Evolutionary conservation across 2,888 invertebrate species (phyloP), one percentile per base, ranked within the genome.

Genomic region (Phalera bucephala): DNA sequence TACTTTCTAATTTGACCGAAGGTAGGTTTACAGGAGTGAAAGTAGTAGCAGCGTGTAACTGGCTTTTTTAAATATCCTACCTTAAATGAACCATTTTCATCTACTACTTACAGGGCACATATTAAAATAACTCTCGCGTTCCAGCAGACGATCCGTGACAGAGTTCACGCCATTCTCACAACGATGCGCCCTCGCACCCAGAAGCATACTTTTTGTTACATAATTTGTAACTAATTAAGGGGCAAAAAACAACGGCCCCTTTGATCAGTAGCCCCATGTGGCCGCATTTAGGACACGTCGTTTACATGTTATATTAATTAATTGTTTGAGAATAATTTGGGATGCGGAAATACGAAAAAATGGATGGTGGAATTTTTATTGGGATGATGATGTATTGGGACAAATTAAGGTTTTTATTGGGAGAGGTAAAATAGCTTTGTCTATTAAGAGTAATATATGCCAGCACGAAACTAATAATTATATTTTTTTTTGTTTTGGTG

Each of bases 211-310:
- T 76, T 76, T 80, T 76, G 63, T 67, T 44, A 41, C 69, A 74
- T 79, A 82, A 83, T 81, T 82, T 79, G 80, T 77, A 56, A 71
- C 78, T 78, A 79, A 84, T 83, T 83, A 81, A 52, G 64, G 40
- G 39, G 49, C 68, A 74, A 80, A 79, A 80, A 58, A 46, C 50
- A 45, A 52, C 55, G 63, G 64, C 36, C 17, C 36, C 64, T 74
- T 72, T 74, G 68, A 72, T 67, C 57, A 48, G 14, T 31, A 14
- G 31, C 38, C 43, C 53, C 63, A 69, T 48, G 63, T 70, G 66
- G 54, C 26, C 17, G 33, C 23, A 51, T 54, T 45, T 52, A 47
- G 49, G 49, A 38, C 44, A 40, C 42, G 46, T 45, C 50, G 45
- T 65, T 63, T 59, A 58, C 67, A 67, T 60, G 42, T 66, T 69